Percentiles rank a stretch among this genome's conserved stretches.
Conservation (phyloP, 1,140 invertebrate species). For the Camponotus vicinus region DNA sequence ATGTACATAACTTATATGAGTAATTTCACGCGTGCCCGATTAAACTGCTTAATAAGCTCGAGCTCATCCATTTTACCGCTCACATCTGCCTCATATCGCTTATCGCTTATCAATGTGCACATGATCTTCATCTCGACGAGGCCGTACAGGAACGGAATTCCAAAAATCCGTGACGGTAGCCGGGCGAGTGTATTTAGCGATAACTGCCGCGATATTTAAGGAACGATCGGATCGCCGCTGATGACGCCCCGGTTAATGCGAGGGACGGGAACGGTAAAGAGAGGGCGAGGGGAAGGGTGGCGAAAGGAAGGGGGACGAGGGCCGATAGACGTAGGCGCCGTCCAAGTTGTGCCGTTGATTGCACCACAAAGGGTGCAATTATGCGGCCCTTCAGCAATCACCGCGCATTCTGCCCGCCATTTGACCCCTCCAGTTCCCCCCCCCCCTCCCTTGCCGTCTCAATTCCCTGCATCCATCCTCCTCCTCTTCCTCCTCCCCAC, state of each 20-base stretch:
- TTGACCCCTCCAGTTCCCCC: slow-evolving; percentile 79
- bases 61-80: not conserved
- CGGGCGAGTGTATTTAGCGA: slow-evolving; percentile 66
- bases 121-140: slow-evolving; percentile 3
- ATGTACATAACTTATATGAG: not conserved
- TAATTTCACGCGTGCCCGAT: not conserved
- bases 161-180: slow-evolving; percentile 68
- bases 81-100: not conserved
- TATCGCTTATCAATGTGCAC: slow-evolving; percentile 38
- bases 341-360: slow-evolving; percentile 86
- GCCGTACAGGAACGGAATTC: slow-evolving; percentile 33
- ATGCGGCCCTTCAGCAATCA: slow-evolving; percentile 87
- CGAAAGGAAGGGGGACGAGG: slow-evolving; percentile 63
- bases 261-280: slow-evolving; percentile 6
- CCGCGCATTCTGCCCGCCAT: slow-evolving; percentile 85
- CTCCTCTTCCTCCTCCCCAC: slow-evolving; percentile 43
- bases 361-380: slow-evolving; percentile 87
- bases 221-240: slow-evolving; percentile 65
- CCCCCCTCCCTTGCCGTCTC: slow-evolving; percentile 56
- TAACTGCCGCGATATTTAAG: slow-evolving; percentile 70
- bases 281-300: slow-evolving; percentile 39
- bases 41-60: not conserved
- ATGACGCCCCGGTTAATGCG: slow-evolving; percentile 60
- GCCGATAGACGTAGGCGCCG: slow-evolving; percentile 78
- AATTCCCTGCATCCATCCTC: slow-evolving; percentile 38